Evolutionary conservation across 2,797 vertebrate species (phyloP), one percentile per base, ranked within the genome.

Genomic region (Xiphorhynchus erythropygius): DNA sequence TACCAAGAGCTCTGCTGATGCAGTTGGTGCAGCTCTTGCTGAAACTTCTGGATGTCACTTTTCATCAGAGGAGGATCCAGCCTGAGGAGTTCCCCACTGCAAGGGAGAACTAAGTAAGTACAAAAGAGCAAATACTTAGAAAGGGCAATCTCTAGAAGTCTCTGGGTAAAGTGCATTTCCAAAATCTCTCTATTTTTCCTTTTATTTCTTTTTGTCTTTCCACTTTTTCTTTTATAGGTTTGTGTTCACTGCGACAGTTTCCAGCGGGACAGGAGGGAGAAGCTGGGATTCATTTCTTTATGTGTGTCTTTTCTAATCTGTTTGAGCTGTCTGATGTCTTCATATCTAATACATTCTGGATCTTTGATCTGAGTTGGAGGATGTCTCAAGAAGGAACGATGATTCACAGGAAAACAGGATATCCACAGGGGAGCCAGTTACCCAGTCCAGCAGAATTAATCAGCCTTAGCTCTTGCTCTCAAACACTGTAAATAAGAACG

Each of bases 371-470:
- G 84, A 78, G 76, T 35, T 73, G 83, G 89, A 94, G 65, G 74
- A 84, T 81, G 41, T 90, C 91, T 76, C 56, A 70, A 86, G 92
- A 68, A 84, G 85, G 59, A 93, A 63, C 1, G 21, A 71, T 76
- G 79, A 84, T 92, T 90, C 95, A 94, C 76, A 62, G 76, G 69
- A 86, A 85, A 95, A 75, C 50, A 70, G 74, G 52, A 76, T 91
- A 74, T 93, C 84, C 94, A 94, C 87, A 87, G 84, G 80, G 92
- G 57, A 95, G 89, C 65, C 59, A 79, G 73, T 42, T 87, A 93
- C 39, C 69, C 65, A 86, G 87, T 91, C 86, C 94, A 93, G 90
- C 92, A 92, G 92, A 94, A 95, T 77, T 87, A 89, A 95, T 92
- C 95, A 87, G 84, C 86, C 22, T 92, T 69, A 93, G 79, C 65